Evolutionary conservation across 2,888 invertebrate genomes (phyloP).

Genomic region (Graphium colonna): DNA sequence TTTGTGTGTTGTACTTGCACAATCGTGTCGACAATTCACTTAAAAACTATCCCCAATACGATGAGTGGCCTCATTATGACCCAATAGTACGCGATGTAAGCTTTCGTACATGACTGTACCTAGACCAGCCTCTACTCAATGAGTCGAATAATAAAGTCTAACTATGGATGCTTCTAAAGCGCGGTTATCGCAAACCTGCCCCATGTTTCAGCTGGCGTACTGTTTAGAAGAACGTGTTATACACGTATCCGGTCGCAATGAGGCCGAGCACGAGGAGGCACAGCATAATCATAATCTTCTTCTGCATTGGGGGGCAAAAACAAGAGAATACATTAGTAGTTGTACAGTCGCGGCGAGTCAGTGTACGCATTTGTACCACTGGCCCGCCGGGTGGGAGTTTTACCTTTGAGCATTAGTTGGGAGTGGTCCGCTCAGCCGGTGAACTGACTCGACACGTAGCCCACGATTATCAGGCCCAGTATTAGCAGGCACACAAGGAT

Average conservation of each 20-base stretch:
- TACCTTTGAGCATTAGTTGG: conserved; percentile 70
- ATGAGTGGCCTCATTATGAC: conserved; percentile 8
- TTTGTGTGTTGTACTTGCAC: conserved; percentile 40
- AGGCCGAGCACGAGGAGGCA: conserved; percentile 90
- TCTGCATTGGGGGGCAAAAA: conserved; percentile 84
- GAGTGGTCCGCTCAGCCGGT: conserved; percentile 71
- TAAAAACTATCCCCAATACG: neutral
- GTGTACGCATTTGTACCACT: conserved; percentile 27
- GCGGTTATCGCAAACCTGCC: conserved; percentile 68
- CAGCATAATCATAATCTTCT: conserved; percentile 96
- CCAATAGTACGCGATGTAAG: conserved; percentile 12
- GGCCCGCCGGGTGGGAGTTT: conserved; percentile 44
- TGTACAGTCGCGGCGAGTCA: conserved; percentile 53
- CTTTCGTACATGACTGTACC: conserved; percentile 25
- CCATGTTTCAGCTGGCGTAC: conserved; percentile 42
- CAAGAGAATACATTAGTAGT: conserved; percentile 65
- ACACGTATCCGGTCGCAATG: conserved; percentile 80
- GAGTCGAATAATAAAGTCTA: conserved; percentile 39
- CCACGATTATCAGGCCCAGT: conserved; percentile 88
- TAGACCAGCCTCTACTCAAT: conserved; percentile 42
- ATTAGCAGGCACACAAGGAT: conserved; percentile 94
- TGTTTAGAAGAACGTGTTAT: conserved; percentile 76
- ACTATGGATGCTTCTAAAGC: conserved; percentile 56
- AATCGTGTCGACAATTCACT: neutral
- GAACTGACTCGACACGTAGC: conserved; percentile 83